Evolutionary conservation across 2,888 invertebrate genomes (phyloP), one percentile per base, ranked within the genome.

Genomic region (Drosophila siamana): DNA sequence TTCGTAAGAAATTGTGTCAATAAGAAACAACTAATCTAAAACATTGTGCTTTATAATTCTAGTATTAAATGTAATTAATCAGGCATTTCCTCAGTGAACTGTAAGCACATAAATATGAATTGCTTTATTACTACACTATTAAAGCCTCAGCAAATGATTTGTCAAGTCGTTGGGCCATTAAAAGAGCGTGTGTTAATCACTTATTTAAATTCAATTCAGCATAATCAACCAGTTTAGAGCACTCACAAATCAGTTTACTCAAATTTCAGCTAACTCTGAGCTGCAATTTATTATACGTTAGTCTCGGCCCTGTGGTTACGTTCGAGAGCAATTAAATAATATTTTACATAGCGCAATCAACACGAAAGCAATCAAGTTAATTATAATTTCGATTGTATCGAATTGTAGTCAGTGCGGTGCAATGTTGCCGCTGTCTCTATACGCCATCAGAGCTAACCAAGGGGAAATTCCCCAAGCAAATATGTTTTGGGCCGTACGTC

Each of bases 311-410:
- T 9, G 19, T 19, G 6, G 40, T 5, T 16, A 16, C 16, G 16
- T 7, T 19, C 8, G 2, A 2, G 2, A 19, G 26, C 26, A 57
- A 38, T 38, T 40, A 38, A 54, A 30, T 33, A 36, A 46, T 69
- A 60, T 57, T 59, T 54, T 41, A 8, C 41, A 13, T 9, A 40
- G 33, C 48, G 33, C 59, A 48, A 43, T 57, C 44, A 51, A 57
- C 33, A 50, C 38, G 50, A 30, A 69, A 28, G 44, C 60, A 76
- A 65, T 73, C 55, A 44, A 41, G 36, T 26, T 57, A 71, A 74
- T 76, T 76, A 57, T 43, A n/a, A 46, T 52, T 43, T 38, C 19
- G 40, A 61, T 47, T 69, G 24, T 11, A 46, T 56, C 36, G 36
- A 50, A 40, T 30, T 57, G 54, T 19, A 43, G 43, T 11, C 40